phyloP scores from a whole-genome alignment of 2,797 vertebrate species.

The Fundulus diaphanus region DNA sequence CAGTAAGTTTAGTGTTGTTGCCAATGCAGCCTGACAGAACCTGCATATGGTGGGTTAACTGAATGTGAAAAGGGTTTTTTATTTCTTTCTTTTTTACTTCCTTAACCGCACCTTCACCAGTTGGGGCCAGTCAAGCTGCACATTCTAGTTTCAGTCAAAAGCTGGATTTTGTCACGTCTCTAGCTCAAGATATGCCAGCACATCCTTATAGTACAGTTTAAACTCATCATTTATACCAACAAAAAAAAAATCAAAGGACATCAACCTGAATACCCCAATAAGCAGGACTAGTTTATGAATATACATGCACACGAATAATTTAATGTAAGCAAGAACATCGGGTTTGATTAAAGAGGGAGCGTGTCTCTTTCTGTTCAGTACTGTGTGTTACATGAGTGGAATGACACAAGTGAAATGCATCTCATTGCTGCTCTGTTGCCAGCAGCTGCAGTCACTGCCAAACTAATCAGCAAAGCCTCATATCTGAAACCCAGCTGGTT shows the following conservation, averaged over 20 bases:
- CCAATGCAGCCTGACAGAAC: too few relatives aligned
- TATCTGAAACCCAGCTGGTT: slow-evolving; percentile 39
- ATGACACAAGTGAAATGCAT: slow-evolving; percentile 18
- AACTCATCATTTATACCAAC: too few relatives aligned
- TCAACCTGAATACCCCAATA: background rate
- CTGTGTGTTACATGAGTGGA: slow-evolving; percentile 30
- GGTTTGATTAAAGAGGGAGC: background rate
- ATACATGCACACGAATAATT: background rate
- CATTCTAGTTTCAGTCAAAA: too few relatives aligned
- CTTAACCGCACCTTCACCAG: too few relatives aligned
- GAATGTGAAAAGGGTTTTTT: too few relatives aligned
- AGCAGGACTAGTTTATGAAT: background rate
- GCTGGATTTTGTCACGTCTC: background rate
- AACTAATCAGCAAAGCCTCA: slow-evolving; percentile 50
- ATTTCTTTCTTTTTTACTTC: background rate
- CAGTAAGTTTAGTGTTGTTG: too few relatives aligned
- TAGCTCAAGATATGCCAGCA: background rate
- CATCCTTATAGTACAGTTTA: too few relatives aligned
- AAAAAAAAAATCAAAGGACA: too few relatives aligned
- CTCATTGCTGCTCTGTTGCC: slow-evolving; percentile 43
- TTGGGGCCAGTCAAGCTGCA: background rate
- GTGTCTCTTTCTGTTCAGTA: slow-evolving; percentile 22
- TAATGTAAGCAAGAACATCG: background rate
- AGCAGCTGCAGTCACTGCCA: slow-evolving; percentile 14
- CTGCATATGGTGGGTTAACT: too few relatives aligned